Conservation (phyloP, 1,140 invertebrate genomes). For the Nomia melanderi region DNA sequence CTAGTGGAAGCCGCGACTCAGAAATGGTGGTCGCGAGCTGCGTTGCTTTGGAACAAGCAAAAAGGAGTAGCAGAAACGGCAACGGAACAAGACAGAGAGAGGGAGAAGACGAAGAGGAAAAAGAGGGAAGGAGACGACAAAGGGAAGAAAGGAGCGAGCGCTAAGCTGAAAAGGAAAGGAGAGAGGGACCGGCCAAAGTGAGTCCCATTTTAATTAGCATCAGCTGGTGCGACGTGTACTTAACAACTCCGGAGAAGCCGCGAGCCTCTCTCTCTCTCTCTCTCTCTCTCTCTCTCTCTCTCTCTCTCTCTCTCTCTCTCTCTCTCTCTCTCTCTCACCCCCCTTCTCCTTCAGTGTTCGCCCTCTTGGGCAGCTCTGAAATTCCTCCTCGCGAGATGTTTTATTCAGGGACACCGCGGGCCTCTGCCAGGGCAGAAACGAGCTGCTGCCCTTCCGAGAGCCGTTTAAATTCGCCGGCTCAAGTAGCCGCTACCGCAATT, state of each 20-base stretch:
- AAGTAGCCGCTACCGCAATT: conserved; percentile 79
- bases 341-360: too few relatives aligned
- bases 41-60: too few relatives aligned
- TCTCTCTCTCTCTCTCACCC: conserved; percentile 28
- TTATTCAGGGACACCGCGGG: conserved; percentile 79
- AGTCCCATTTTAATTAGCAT: conserved; percentile 81
- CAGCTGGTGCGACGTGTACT: conserved; percentile 79
- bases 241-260: conserved; percentile 73
- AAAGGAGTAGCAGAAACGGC: neutral
- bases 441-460: conserved; percentile 66
- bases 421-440: conserved; percentile 70
- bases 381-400: conserved; percentile 78
- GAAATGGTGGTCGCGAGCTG: conserved; percentile 6
- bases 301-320: conserved; percentile 27
- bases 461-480: conserved; percentile 72
- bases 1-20: conserved; percentile 38
- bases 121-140: conserved; percentile 18
- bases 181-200: conserved; percentile 68
- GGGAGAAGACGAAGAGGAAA: neutral
- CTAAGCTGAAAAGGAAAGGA: too few relatives aligned
- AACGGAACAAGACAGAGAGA: too few relatives aligned
- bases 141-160: too few relatives aligned
- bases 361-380: too few relatives aligned
- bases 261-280: conserved; percentile 40
- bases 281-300: conserved; percentile 28